Evolutionary conservation across 2,888 invertebrate genomes (phyloP).

Genomic region (Drosophila diplacantha): DNA sequence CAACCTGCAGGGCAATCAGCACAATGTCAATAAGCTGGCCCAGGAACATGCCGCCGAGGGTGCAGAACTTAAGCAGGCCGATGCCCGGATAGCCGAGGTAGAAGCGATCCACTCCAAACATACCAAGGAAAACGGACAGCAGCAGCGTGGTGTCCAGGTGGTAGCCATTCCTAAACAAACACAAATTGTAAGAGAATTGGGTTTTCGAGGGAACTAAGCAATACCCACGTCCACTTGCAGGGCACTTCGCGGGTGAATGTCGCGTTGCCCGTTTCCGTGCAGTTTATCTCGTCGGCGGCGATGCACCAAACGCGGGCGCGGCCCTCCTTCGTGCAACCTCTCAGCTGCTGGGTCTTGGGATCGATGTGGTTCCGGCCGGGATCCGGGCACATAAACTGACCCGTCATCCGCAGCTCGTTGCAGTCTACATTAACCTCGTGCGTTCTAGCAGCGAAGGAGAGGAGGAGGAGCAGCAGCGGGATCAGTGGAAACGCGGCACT

Average conservation of each 20-base stretch:
- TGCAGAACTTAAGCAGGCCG: constrained; percentile 95
- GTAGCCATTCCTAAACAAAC: constrained; percentile 89
- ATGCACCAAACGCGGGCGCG: constrained; percentile 83
- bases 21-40: constrained; percentile 97
- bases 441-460: constrained; percentile 28
- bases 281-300: constrained; percentile 89
- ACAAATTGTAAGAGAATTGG: constrained; percentile 34
- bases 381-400: constrained; percentile 90
- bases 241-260: constrained; percentile 89
- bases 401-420: constrained; percentile 83
- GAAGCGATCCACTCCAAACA: constrained; percentile 98
- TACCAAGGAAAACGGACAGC: constrained; percentile 96
- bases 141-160: constrained; percentile 94
- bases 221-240: constrained; percentile 96
- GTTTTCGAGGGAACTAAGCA: neutral
- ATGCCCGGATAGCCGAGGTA: constrained; percentile 99
- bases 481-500: constrained; percentile 19
- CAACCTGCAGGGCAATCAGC: constrained; percentile 84
- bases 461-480: constrained; percentile 47
- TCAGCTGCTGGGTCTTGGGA: constrained; percentile 91
- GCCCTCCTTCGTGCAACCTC: constrained; percentile 81
- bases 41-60: constrained; percentile 96
- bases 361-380: constrained; percentile 87
- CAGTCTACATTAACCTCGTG: constrained; percentile 80
- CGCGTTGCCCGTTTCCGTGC: constrained; percentile 87